A percentile compares a stretch with the other conserved stretches of the same genome.
phyloP scores from a whole-genome alignment of 92 coral and sea anemone species.

The Porites rus region DNA sequence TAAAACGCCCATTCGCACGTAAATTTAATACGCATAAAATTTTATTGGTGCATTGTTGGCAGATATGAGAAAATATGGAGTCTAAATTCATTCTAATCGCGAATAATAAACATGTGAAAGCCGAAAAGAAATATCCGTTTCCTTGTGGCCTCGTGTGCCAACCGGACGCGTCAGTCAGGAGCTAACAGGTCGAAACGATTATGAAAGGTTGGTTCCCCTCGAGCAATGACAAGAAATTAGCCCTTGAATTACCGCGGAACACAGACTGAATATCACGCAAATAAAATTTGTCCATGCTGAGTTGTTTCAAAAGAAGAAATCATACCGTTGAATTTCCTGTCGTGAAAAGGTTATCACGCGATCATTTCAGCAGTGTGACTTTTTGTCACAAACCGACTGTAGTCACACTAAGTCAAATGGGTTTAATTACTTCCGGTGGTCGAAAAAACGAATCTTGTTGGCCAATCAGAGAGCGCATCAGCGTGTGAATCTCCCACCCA shows the following conservation, averaged over 20 bases:
- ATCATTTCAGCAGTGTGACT: background rate
- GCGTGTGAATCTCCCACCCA: slow-evolving; percentile 29
- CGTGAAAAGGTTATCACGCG: background rate
- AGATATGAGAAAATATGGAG: background rate
- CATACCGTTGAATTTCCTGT: no score
- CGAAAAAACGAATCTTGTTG: background rate
- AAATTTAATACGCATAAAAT: background rate
- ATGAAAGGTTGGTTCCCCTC: background rate
- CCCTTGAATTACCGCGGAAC: background rate
- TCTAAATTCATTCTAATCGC: background rate
- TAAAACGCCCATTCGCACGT: slow-evolving; percentile 1
- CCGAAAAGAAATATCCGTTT: background rate
- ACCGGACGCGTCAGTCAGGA: slow-evolving; percentile 18
- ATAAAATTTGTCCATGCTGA: background rate
- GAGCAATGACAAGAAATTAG: background rate
- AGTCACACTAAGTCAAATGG: background rate
- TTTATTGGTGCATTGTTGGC: background rate
- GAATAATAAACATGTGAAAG: background rate
- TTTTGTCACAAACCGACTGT: background rate
- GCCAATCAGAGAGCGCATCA: slow-evolving; percentile 11
- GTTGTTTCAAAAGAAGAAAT: background rate
- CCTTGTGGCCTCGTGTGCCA: background rate
- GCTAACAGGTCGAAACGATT: background rate
- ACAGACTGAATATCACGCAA: slow-evolving; percentile 6
- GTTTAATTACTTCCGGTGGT: slow-evolving; percentile 30